Base-by-base conservation (phyloP, 2,888 invertebrate genomes). In the Scaptomyza reducta region DNA sequence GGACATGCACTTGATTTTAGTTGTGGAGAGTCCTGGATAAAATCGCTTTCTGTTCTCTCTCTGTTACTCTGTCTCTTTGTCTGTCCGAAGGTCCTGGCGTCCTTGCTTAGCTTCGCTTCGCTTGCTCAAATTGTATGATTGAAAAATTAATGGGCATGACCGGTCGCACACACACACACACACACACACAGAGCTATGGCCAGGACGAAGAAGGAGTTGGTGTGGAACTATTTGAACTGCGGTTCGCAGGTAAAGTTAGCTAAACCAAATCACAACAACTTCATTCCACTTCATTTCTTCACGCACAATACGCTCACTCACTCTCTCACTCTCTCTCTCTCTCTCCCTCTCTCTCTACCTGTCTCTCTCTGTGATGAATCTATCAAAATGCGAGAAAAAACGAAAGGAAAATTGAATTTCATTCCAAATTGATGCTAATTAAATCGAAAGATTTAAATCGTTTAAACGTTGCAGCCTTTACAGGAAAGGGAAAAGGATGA, bases 121-220 rank as follows among this genome's bases (percentile, higher is more conserved):
- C 57, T 78, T 71, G 74, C 74, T 66, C 79, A 89, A 87, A 80
- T 83, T 85, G 83, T 77, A 80, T 87, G 89, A 89, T 88, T 89
- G 89, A 89, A 88, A 89, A 89, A 89, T 89, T 74, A 85, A 89
- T 88, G 83, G 88, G 79, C 74, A 72, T 74, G 74, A 74, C 72
- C 74, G 70, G 53, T n/a, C 45, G 44, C 54, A 64, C 27, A 46
- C 9, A 14, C 22, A 31, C 22, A 35, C 6, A 38, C 35, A 35
- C 38, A 40, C 14, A 14, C 35, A 38, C 38, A 25, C 46, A 33
- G 22, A n/a, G 33, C 51, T 41, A 14, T 18, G 50, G 27, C 27
- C 6, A 27, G 27, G 27, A 27, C 27, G 27, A 6, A 7, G 27
- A 27, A 7, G 27, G 7, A 7, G 27, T 1, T 27, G 7, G 7